Percentiles rank a stretch among this genome's conserved stretches.
Evolutionary conservation across 2,888 invertebrate genomes (phyloP).

Genomic region (Tuta absoluta): DNA sequence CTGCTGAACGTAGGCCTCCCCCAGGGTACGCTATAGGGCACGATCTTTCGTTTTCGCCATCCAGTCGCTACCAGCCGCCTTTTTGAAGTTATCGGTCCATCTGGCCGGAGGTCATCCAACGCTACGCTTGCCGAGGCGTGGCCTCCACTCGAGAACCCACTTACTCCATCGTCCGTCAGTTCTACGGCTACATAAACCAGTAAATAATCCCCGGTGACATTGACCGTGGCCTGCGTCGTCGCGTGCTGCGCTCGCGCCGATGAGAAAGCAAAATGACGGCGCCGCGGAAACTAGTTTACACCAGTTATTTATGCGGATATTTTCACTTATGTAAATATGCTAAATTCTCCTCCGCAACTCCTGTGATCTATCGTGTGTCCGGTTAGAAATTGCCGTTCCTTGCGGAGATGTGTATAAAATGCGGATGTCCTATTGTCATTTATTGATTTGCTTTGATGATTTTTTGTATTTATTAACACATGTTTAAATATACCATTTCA

Average conservation of each 20-base stretch:
- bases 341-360: slow-evolving; percentile 47
- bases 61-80: too few relatives aligned
- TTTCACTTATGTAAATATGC: slow-evolving; percentile 77
- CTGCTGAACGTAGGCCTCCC: too few relatives aligned
- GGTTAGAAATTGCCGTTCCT: slow-evolving; percentile 43
- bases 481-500: too few relatives aligned
- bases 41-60: too few relatives aligned
- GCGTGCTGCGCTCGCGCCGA: slow-evolving; percentile 9
- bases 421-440: background rate
- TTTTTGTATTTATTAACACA: background rate
- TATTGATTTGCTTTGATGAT: background rate
- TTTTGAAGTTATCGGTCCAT: too few relatives aligned
- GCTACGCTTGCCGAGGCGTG: too few relatives aligned
- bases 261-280: slow-evolving; percentile 24
- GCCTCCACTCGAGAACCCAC: too few relatives aligned
- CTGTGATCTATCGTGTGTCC: slow-evolving; percentile 56
- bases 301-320: slow-evolving; percentile 59
- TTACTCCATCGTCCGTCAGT: too few relatives aligned
- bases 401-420: background rate
- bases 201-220: slow-evolving; percentile 36
- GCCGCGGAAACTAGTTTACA: slow-evolving; percentile 54
- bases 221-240: slow-evolving; percentile 30
- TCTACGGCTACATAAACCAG: background rate
- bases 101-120: too few relatives aligned
- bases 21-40: too few relatives aligned